A percentile compares a stretch with the other conserved stretches of the same genome.
Conservation (phyloP, 1,140 invertebrate species). For the Microplitis mediator region DNA sequence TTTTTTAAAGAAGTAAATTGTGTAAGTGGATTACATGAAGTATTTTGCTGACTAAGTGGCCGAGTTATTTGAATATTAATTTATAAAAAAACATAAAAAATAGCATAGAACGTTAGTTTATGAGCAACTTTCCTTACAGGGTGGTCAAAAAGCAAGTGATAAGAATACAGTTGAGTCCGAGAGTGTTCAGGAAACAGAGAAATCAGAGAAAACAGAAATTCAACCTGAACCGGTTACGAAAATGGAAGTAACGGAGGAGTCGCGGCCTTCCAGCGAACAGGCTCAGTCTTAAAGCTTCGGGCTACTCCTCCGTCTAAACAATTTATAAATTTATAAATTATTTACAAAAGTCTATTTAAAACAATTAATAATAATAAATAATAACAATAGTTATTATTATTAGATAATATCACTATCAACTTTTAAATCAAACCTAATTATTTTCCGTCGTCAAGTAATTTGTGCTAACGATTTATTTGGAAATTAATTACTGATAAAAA, state of each 20-base stretch:
- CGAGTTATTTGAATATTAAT: background rate
- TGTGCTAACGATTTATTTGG: no score
- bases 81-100: background rate
- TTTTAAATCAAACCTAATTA: background rate
- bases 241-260: conserved; percentile 53
- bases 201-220: conserved; percentile 39
- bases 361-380: background rate
- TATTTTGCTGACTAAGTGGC: background rate
- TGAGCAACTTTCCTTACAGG: conserved; percentile 53
- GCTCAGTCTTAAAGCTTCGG: conserved; percentile 58
- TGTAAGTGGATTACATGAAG: background rate
- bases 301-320: conserved; percentile 47
- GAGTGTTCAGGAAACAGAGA: conserved; percentile 55
- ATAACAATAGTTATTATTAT: background rate
- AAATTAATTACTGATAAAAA: no score
- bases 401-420: background rate
- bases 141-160: conserved; percentile 53
- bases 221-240: conserved; percentile 48
- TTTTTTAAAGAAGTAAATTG: no score
- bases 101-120: conserved; percentile 34
- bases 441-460: no score
- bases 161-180: conserved; percentile 52
- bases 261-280: conserved; percentile 57
- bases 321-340: conserved; percentile 22
- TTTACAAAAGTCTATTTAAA: conserved; percentile 15